phyloP scores from a whole-genome alignment of 1,140 invertebrate genomes.

The Bathynomus jamesi region DNA sequence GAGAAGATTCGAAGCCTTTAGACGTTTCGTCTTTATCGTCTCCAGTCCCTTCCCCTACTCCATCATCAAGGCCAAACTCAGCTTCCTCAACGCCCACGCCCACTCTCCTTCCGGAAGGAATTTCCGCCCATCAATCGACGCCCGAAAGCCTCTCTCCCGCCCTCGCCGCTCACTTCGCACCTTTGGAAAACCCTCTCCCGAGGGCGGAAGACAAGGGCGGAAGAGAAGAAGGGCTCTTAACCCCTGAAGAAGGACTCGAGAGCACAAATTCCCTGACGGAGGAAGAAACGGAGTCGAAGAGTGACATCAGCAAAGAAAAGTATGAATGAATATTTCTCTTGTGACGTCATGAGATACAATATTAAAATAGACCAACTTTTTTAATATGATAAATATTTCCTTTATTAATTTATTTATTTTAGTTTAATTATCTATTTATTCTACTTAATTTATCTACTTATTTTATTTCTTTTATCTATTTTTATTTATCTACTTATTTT shows the following conservation, averaged over 20 bases:
- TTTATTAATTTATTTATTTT: no score
- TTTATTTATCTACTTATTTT: no score
- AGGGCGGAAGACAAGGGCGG: not conserved
- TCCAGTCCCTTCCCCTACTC: not conserved
- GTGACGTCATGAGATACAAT: no score
- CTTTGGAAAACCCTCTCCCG: not conserved
- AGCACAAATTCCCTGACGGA: not conserved
- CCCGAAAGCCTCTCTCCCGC: not conserved
- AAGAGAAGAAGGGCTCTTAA: not conserved
- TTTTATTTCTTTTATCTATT: no score
- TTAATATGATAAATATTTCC: no score
- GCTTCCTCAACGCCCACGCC: not conserved
- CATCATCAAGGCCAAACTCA: not conserved
- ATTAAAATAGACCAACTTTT: no score
- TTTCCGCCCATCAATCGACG: not conserved
- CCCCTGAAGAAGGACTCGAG: not conserved
- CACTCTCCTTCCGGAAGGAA: not conserved
- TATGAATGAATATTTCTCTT: no score
- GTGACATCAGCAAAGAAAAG: not conserved
- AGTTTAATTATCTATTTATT: no score
- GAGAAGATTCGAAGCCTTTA: not conserved
- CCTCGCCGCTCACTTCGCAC: not conserved
- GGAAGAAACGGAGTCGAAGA: not conserved
- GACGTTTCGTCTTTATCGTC: not conserved
- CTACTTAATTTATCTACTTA: no score